Percentiles rank a stretch among this genome's conserved stretches.
Conservation (phyloP, 1,140 invertebrate species). For the Hypothenemus hampei region DNA sequence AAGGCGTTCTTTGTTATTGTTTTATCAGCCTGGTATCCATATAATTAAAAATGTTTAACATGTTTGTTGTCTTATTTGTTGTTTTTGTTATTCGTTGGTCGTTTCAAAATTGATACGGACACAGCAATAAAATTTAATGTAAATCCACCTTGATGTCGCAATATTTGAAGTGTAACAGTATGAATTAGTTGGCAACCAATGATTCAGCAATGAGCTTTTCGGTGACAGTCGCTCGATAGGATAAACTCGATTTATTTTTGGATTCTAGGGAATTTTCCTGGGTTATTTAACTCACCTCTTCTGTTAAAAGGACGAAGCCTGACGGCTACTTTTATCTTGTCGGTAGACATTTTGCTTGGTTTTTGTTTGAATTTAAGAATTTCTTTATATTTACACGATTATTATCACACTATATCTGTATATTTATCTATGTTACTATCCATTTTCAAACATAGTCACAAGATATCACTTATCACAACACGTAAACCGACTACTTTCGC, state of each 20-base stretch:
- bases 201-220: not conserved
- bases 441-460: conserved; percentile 45
- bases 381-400: conserved; percentile 41
- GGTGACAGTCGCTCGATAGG: not conserved
- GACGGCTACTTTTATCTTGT: conserved; percentile 96
- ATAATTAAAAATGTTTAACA: too few species aligned
- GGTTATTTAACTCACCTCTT: conserved; percentile 63
- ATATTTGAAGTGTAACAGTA: conserved; percentile 12
- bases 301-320: conserved; percentile 93
- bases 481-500: conserved; percentile 40
- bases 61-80: too few species aligned
- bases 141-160: conserved; percentile 15
- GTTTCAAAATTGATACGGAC: too few species aligned
- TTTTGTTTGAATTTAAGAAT: conserved; percentile 35
- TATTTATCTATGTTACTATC: conserved; percentile 38
- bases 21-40: too few species aligned
- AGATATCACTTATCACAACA: conserved; percentile 42
- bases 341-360: conserved; percentile 63
- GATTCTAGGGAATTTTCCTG: not conserved
- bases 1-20: not conserved
- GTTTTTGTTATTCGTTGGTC: too few species aligned
- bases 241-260: conserved; percentile 9
- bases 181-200: conserved; percentile 5
- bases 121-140: too few species aligned
- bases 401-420: conserved; percentile 44